A percentile compares a stretch with the other conserved stretches of the same genome.
These are phyloP conservation scores for Lethocerus indicus DNA, from an alignment of 1,140 invertebrate genomes.

Conservation along the genomic window DNA sequence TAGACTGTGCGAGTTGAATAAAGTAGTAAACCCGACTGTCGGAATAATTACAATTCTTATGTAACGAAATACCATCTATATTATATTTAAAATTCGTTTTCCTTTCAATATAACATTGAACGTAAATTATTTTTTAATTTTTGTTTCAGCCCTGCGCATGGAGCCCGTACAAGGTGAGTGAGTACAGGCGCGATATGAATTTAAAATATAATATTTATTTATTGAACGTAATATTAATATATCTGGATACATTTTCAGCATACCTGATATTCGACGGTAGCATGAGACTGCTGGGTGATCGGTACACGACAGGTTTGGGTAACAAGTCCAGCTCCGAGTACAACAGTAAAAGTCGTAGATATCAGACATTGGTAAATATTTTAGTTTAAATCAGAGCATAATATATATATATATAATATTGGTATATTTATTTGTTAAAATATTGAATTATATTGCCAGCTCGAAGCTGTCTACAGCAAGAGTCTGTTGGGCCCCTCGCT, in stretches of 20 bases:
- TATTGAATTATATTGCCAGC: slow-evolving; percentile 27
- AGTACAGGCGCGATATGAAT: neutral
- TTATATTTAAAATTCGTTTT: neutral
- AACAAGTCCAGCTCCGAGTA: slow-evolving; percentile 32
- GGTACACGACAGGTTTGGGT: slow-evolving; percentile 36
- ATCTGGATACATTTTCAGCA: slow-evolving; percentile 28
- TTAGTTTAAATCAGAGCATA: slow-evolving; percentile 26
- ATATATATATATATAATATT: slow-evolving; percentile 39
- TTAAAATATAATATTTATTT: neutral
- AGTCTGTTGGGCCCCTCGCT: slow-evolving; percentile 41
- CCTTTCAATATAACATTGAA: neutral
- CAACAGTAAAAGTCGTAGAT: slow-evolving; percentile 37
- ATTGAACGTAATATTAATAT: neutral
- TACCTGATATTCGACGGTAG: slow-evolving; percentile 48
- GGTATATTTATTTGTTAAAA: slow-evolving; percentile 25
- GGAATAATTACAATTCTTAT: neutral
- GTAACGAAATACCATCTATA: neutral
- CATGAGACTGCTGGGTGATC: slow-evolving; percentile 47
- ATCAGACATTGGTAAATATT: slow-evolving; percentile 36
- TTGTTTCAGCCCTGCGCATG: slow-evolving; percentile 27
- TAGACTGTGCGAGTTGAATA: neutral
- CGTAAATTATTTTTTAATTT: slow-evolving; percentile 12
- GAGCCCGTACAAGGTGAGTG: slow-evolving; percentile 30
- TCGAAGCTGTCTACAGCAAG: slow-evolving; percentile 28
- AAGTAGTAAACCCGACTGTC: neutral